phyloP scores from a whole-genome alignment of 2,113 vertebrate genomes.

The Apodemus speciosus region DNA sequence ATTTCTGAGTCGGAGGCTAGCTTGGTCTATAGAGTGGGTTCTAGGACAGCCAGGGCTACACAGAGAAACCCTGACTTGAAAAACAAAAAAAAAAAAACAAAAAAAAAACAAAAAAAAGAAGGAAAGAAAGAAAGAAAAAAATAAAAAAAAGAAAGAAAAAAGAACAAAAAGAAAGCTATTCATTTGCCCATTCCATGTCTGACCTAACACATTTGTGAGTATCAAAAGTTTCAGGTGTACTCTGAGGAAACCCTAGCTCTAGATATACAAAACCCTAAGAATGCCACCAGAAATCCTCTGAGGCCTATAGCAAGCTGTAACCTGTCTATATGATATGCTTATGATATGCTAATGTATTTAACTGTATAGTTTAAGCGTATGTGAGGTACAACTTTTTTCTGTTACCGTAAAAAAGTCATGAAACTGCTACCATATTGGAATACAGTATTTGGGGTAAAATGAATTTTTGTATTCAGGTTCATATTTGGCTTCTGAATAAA shows the following conservation, averaged over 20 bases:
- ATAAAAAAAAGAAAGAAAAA: too few relatives aligned
- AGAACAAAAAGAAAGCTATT: background rate
- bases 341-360: background rate
- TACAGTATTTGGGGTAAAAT: background rate
- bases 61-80: too few relatives aligned
- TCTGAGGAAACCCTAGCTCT: background rate
- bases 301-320: background rate
- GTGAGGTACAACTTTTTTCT: background rate
- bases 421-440: background rate
- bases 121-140: too few relatives aligned
- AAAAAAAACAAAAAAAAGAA: too few relatives aligned
- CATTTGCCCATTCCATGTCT: background rate
- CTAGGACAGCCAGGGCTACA: too few relatives aligned
- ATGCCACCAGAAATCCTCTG: background rate
- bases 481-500: background rate
- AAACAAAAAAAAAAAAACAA: too few relatives aligned
- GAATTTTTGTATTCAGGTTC: background rate
- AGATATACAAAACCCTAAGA: background rate
- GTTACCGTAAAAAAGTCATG: background rate
- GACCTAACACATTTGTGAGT: background rate
- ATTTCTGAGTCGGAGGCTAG: too few relatives aligned
- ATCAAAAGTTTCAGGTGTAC: background rate
- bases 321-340: background rate
- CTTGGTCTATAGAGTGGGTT: too few relatives aligned
- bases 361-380: background rate